Conservation (phyloP, 1,140 invertebrate species). For the Subanguina moxae region DNA sequence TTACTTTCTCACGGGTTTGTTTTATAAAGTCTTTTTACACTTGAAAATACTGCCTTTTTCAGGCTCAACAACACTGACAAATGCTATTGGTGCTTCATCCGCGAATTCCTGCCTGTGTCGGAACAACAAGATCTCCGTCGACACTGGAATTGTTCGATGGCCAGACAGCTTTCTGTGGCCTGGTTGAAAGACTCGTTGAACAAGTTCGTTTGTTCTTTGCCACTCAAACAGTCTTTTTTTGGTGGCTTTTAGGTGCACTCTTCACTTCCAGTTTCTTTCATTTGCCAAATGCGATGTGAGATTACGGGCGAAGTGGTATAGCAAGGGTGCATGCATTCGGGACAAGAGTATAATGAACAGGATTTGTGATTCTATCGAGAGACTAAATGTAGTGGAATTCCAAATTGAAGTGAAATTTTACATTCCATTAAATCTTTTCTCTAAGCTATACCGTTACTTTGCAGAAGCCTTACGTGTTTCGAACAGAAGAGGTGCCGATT, state of each 20-base stretch:
- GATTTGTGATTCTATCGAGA: constrained; percentile 25
- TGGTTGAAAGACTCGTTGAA: constrained; percentile 45
- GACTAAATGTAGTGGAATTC: constrained; percentile 33
- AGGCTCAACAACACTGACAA: constrained; percentile 30
- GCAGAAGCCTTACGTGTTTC: constrained; percentile 23
- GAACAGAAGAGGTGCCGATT: constrained; percentile 21
- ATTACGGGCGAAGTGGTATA: constrained; percentile 18
- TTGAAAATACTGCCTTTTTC: neutral
- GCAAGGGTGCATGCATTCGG: constrained; percentile 30
- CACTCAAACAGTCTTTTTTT: neutral
- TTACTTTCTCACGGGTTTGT: constrained; percentile 43
- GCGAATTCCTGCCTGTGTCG: constrained; percentile 30
- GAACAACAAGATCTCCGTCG: constrained; percentile 33
- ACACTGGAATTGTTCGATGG: constrained; percentile 30
- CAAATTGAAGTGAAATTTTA: constrained; percentile 32
- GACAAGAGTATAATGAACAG: constrained; percentile 30
- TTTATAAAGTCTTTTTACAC: constrained; percentile 1
- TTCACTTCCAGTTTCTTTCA: constrained; percentile 36
- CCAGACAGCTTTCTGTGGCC: constrained; percentile 29
- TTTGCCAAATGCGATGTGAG: constrained; percentile 17
- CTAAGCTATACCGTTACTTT: neutral
- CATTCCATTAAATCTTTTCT: neutral
- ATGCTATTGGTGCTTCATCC: constrained; percentile 38
- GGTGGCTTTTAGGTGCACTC: constrained; percentile 7
- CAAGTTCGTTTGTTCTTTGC: constrained; percentile 2